Evolutionary conservation across 2,113 vertebrate species (phyloP), one percentile per base, ranked within the genome.

Genomic region (Marmota flaviventris): DNA sequence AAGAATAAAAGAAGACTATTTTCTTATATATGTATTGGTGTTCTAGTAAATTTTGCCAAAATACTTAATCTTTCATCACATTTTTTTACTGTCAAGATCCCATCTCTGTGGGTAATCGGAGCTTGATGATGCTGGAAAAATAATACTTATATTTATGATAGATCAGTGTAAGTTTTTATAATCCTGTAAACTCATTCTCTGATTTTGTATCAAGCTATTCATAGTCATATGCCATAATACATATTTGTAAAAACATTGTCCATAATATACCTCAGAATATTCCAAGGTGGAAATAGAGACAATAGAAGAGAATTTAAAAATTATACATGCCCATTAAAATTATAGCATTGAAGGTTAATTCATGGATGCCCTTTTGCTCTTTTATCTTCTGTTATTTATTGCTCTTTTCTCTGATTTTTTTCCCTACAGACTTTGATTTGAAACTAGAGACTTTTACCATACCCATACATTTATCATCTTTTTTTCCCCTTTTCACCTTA

Each of bases 161-260:
- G 37, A 67, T 75, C 24, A 69, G 20, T 91, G 22, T 2, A 87
- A 58, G 2, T 81, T 18, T 25, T 93, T 69, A 39, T 39, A 76
- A 48, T 76, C 34, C 6, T 70, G 25, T 34, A 83, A 51, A 51
- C 11, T 70, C 20, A 34, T 86, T 94, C 8, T 27, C n/a, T 83
- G 34, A 16, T 88, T 82, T 18, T 87, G 14, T 82, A 76, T 75
- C 72, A 48, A 61, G 37, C 25, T 22, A 61, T 67, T 48, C 34
- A 39, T 2, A 83, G 69, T 76, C 34, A 8, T 61, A 82, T 67
- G 27, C 29, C 70, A 53, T 20, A 70, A 83, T 51, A 83, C 42
- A 87, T 53, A 12, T 87, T 94, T 91, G 45, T 51, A 91, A 83
- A 70, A 83, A 70, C 34, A 82, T 53, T 79, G 12, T 76, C 29